Evolutionary conservation across 2,888 invertebrate species (phyloP).

Genomic region (Crioceris asparagi): DNA sequence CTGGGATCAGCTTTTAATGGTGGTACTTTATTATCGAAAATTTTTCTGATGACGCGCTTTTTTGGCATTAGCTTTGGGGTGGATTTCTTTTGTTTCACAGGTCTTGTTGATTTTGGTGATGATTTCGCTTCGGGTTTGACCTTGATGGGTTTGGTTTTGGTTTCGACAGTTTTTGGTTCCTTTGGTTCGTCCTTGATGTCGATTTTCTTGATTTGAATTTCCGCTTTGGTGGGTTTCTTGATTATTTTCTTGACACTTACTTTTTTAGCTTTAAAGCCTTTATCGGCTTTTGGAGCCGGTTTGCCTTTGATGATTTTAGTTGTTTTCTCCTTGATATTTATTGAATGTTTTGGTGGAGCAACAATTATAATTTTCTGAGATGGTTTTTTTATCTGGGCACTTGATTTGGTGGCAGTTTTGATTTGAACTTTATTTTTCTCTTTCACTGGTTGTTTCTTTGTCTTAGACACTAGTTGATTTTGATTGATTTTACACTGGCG

Average conservation of each 20-base stretch:
- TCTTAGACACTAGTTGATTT: conserved; percentile 6
- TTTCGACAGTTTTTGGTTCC: conserved; percentile 12
- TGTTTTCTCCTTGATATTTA: conserved; percentile 7
- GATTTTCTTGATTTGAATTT: neutral
- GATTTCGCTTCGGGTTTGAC: conserved; percentile 8
- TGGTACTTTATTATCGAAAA: neutral
- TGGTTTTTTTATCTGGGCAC: conserved; percentile 17
- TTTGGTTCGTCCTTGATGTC: conserved; percentile 14
- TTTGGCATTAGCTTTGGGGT: conserved; percentile 1
- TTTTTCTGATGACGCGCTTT: neutral
- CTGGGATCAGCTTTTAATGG: neutral
- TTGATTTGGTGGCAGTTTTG: conserved; percentile 26
- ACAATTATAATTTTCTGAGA: conserved; percentile 11
- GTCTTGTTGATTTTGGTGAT: conserved; percentile 3
- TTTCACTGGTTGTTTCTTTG: conserved; percentile 13
- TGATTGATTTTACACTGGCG: conserved; percentile 6
- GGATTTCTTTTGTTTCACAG: conserved; percentile 2
- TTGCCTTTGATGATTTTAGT: too few species aligned
- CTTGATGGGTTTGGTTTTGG: conserved; percentile 7
- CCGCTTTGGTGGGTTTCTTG: conserved; percentile 2
- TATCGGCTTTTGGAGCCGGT: conserved; percentile 12
- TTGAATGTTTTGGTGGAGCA: conserved; percentile 8
- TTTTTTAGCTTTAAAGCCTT: conserved; percentile 12
- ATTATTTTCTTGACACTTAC: conserved; percentile 3
- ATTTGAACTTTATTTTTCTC: conserved; percentile 21